phyloP scores from a whole-genome alignment of 2,113 vertebrate genomes.

The Upupa epops region DNA sequence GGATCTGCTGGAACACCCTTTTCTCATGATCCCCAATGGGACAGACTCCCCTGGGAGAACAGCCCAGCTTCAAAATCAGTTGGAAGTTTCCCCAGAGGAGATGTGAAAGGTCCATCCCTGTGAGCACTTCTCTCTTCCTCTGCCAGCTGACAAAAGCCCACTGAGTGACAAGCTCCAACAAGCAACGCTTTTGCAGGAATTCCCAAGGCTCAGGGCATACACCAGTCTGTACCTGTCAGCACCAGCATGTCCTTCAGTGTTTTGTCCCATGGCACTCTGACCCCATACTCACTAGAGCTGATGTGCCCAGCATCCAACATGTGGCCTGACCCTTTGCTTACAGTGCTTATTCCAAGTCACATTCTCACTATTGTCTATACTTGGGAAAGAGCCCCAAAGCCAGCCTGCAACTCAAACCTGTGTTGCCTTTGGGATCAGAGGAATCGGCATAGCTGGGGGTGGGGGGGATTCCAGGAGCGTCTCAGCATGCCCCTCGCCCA shows the following conservation, averaged over 20 bases:
- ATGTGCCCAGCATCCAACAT: not conserved
- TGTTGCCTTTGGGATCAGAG: accelerated
- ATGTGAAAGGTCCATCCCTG: not conserved
- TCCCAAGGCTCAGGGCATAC: not conserved
- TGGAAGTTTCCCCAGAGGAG: not conserved
- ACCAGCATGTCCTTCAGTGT: not conserved
- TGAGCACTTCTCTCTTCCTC: not conserved
- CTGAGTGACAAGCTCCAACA: not conserved
- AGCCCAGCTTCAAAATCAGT: not conserved
- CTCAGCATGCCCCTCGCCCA: slow-evolving; percentile 12
- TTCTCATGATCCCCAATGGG: not conserved
- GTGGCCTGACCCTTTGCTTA: accelerated
- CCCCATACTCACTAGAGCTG: accelerated
- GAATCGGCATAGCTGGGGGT: not conserved
- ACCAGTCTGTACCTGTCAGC: not conserved
- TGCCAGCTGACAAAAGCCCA: not conserved
- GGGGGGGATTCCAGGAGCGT: slow-evolving; percentile 16
- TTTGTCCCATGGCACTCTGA: not conserved
- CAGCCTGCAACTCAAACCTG: not conserved
- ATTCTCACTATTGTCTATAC: not conserved
- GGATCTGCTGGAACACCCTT: not conserved
- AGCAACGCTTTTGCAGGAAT: not conserved
- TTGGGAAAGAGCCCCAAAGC: not conserved
- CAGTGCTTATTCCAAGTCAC: accelerated
- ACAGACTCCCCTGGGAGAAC: not conserved